phyloP scores from a whole-genome alignment of 2,797 vertebrate species.

The Saxicola maurus region DNA sequence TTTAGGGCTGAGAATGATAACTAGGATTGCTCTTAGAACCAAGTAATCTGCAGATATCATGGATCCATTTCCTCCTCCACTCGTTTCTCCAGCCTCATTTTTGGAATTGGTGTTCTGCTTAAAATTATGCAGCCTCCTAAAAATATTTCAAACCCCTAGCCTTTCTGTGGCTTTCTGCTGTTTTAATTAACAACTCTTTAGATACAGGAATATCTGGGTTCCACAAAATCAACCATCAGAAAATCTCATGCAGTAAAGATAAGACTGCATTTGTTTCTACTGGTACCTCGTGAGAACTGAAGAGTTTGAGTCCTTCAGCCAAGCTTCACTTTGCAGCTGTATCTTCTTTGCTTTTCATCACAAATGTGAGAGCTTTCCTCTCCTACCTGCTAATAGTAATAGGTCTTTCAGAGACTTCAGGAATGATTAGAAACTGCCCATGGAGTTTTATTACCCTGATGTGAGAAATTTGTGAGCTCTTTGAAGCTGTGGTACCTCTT shows the following conservation, averaged over 20 bases:
- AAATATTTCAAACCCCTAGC: background rate
- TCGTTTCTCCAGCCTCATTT: background rate
- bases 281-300: background rate
- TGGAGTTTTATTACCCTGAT: background rate
- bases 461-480: background rate
- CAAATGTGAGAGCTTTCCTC: background rate
- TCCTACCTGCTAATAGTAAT: background rate
- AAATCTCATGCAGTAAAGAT: background rate
- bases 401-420: background rate
- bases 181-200: background rate
- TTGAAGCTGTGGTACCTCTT: background rate
- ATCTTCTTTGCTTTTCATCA: background rate
- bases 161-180: background rate
- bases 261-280: background rate
- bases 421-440: background rate
- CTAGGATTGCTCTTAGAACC: background rate
- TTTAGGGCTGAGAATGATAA: background rate
- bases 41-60: background rate
- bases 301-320: background rate
- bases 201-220: background rate
- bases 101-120: background rate
- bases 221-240: background rate
- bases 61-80: background rate
- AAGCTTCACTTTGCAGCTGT: background rate
- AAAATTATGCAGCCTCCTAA: background rate